Percentiles rank a stretch among this genome's conserved stretches.
These are phyloP conservation scores for Lobophora halterata DNA, from an alignment of 2,888 invertebrate genomes.

Conservation along the genomic window DNA sequence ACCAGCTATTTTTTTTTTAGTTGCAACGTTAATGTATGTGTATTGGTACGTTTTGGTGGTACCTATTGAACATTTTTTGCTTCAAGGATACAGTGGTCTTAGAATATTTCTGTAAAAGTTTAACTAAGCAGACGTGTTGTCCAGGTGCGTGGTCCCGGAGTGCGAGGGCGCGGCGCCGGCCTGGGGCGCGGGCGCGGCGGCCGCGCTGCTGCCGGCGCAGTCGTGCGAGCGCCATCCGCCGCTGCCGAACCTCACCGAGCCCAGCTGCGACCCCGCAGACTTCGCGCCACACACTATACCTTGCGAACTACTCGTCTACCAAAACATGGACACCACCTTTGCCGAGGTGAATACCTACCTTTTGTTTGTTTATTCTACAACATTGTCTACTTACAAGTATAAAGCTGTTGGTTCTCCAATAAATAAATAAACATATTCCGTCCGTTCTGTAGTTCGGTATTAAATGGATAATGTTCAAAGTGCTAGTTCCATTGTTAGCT, in stretches of 20 bases:
- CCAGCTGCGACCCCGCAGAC: slow-evolving; percentile 49
- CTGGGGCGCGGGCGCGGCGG: slow-evolving; percentile 39
- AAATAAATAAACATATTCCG: too few species aligned
- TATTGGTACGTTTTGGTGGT: too few species aligned
- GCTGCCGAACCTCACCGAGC: slow-evolving; percentile 31
- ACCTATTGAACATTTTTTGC: too few species aligned
- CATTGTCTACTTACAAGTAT: too few species aligned
- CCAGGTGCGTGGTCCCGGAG: slow-evolving; percentile 78
- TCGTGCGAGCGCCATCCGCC: slow-evolving; percentile 47
- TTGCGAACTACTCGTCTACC: slow-evolving; percentile 56
- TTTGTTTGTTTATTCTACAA: neutral
- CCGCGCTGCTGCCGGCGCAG: slow-evolving; percentile 39
- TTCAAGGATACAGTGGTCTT: too few species aligned
- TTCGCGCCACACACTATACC: slow-evolving; percentile 43
- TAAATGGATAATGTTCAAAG: too few species aligned
- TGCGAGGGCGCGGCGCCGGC: slow-evolving; percentile 66
- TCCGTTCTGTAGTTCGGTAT: too few species aligned
- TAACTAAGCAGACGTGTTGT: neutral
- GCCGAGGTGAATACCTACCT: slow-evolving; percentile 56
- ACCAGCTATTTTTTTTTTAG: too few species aligned
- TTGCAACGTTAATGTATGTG: too few species aligned
- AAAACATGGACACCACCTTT: slow-evolving; percentile 54
- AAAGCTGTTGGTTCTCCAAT: too few species aligned
- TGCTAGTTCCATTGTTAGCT: too few species aligned
- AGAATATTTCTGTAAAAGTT: too few species aligned